Evolutionary conservation across 2,797 vertebrate species (phyloP).

Genomic region (Geotrypetes seraphini): DNA sequence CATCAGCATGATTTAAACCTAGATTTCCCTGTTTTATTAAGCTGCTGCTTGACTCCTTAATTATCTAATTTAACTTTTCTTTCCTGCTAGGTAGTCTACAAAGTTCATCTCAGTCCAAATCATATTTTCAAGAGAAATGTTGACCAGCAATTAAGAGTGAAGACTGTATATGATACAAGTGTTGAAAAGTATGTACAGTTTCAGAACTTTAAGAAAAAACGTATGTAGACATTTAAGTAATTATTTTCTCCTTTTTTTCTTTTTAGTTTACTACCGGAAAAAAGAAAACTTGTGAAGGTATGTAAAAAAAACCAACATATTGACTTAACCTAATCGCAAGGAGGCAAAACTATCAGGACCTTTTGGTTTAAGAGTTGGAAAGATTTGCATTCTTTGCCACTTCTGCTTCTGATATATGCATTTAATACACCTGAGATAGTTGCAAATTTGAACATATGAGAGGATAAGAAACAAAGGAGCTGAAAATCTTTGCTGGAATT

Average conservation of each 20-base stretch:
- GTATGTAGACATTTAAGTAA: not conserved
- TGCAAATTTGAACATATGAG: too few relatives aligned
- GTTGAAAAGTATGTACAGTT: conserved; percentile 71
- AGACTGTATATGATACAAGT: conserved; percentile 78
- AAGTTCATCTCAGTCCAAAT: conserved; percentile 69
- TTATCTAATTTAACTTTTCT: not conserved
- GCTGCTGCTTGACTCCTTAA: too few relatives aligned
- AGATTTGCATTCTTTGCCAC: not conserved
- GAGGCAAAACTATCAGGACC: not conserved
- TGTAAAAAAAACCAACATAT: too few relatives aligned
- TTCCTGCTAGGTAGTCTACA: conserved; percentile 64
- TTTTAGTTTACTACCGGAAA: conserved; percentile 60
- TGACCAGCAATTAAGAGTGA: conserved; percentile 76
- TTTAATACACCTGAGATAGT: too few relatives aligned
- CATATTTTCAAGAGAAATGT: conserved; percentile 75
- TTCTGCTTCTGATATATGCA: not conserved
- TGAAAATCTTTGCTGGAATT: too few relatives aligned
- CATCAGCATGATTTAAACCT: too few relatives aligned
- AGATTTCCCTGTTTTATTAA: too few relatives aligned
- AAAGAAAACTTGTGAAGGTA: conserved; percentile 73
- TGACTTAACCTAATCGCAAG: not conserved
- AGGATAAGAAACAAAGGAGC: too few relatives aligned
- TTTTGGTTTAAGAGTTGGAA: accelerated
- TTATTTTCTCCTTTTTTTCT: conserved; percentile 2
- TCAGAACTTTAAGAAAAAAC: not conserved